Evolutionary conservation across 2,113 vertebrate genomes (phyloP).

Genomic region (Barnardius zonarius): DNA sequence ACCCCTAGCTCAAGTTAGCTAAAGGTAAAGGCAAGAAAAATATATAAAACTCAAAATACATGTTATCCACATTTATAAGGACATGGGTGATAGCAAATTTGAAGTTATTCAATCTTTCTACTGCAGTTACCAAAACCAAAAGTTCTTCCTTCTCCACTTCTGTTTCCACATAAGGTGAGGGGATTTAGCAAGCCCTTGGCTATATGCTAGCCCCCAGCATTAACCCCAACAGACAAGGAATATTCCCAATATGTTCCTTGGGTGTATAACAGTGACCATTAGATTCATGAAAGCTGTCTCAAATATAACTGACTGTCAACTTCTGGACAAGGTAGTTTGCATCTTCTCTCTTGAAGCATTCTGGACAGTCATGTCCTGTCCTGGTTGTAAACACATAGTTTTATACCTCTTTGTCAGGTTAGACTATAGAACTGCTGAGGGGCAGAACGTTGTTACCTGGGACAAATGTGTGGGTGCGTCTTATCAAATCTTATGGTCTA

Average conservation of each 20-base stretch:
- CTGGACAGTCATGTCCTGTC: neutral
- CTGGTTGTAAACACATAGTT: neutral
- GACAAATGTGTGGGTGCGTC: neutral
- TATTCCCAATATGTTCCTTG: neutral
- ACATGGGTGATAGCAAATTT: neutral
- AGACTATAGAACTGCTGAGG: neutral
- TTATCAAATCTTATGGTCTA: neutral
- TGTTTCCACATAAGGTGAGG: neutral
- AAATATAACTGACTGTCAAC: neutral
- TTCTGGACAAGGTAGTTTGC: neutral
- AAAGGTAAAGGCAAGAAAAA: neutral
- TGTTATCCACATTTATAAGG: neutral
- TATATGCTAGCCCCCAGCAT: neutral
- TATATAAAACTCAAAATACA: neutral
- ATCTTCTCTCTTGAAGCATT: neutral
- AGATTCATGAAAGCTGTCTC: neutral
- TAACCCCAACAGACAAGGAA: neutral
- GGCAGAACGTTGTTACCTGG: neutral
- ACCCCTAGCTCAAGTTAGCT: neutral
- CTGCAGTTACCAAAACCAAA: neutral
- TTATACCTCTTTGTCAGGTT: neutral
- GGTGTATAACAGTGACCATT: neutral
- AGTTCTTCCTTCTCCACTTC: neutral
- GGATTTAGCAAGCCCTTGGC: neutral
- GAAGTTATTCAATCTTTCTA: neutral